Evolutionary conservation across 2,797 vertebrate genomes (phyloP).

Genomic region (Acrossocheilus fasciatus): DNA sequence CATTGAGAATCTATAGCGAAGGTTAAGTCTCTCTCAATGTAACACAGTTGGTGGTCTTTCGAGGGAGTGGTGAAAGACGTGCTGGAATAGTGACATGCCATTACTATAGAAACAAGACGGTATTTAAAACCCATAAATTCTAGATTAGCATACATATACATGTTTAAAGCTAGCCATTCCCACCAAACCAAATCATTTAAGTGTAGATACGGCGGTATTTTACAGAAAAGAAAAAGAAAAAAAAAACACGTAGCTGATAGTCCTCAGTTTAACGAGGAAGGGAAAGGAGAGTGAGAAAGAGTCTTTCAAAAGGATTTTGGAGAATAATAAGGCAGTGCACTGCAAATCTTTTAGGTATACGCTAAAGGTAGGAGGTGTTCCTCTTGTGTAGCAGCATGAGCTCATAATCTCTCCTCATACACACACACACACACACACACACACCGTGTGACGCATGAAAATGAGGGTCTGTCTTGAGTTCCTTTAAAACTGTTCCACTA

Average conservation of each 20-base stretch:
- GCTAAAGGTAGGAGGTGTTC: slow-evolving; percentile 45
- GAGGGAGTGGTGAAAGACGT: background rate
- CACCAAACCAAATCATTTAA: slow-evolving; percentile 66
- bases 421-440: slow-evolving; percentile 7
- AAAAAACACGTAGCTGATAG: slow-evolving; percentile 74
- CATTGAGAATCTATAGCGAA: background rate
- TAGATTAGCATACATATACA: slow-evolving; percentile 60
- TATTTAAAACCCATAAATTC: slow-evolving; percentile 66
- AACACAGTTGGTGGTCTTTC: slow-evolving; percentile 23
- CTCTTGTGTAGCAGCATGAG: slow-evolving; percentile 37
- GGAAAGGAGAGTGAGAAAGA: slow-evolving; percentile 61
- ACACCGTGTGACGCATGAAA: slow-evolving; percentile 13
- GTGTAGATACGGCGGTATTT: slow-evolving; percentile 67
- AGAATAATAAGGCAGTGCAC: slow-evolving; percentile 59
- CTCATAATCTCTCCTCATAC: slow-evolving; percentile 41
- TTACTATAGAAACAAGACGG: slow-evolving; percentile 74
- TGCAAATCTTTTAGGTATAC: slow-evolving; percentile 71
- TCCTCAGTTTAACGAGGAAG: slow-evolving; percentile 66
- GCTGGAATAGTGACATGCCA: slow-evolving; percentile 37
- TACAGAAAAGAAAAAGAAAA: slow-evolving; percentile 31
- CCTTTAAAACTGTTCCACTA: slow-evolving; percentile 23
- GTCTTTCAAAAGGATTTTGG: slow-evolving; percentile 69
- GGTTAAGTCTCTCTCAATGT: background rate
- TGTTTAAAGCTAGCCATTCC: slow-evolving; percentile 46
- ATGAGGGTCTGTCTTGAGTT: slow-evolving; percentile 6